Percentiles rank a stretch among this genome's conserved stretches.
These are phyloP conservation scores for Delia radicum DNA, from an alignment of 1,140 invertebrate species.

Conservation along the genomic window DNA sequence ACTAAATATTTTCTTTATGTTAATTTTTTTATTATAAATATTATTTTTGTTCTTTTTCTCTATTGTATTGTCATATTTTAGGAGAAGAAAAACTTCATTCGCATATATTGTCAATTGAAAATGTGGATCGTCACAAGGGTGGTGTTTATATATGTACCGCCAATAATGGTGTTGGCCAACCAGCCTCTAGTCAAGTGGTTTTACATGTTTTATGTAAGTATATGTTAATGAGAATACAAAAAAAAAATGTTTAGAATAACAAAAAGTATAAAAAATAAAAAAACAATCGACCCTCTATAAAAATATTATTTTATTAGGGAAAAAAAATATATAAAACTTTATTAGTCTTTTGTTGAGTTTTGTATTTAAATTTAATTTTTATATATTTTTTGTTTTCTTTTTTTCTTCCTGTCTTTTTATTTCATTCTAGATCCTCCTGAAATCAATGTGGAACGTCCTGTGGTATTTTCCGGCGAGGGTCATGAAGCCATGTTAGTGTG, in stretches of 20 bases:
- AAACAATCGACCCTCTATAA: slow-evolving; percentile 1
- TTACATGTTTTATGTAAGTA: slow-evolving; percentile 66
- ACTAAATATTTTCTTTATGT: slow-evolving; percentile 13
- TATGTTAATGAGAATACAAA: not conserved
- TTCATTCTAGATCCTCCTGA: slow-evolving; percentile 62
- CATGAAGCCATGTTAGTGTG: slow-evolving; percentile 68
- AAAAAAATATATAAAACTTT: not conserved
- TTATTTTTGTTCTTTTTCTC: slow-evolving; percentile 20
- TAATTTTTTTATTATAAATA: slow-evolving; percentile 6
- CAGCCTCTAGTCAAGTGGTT: slow-evolving; percentile 61
- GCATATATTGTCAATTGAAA: slow-evolving; percentile 57
- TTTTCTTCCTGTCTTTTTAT: slow-evolving; percentile 2
- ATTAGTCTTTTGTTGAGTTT: not conserved
- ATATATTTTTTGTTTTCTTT: not conserved
- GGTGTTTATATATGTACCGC: slow-evolving; percentile 66
- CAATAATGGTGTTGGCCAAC: slow-evolving; percentile 64
- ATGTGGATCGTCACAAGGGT: slow-evolving; percentile 62
- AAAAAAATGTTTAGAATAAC: not conserved
- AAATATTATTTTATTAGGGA: not conserved
- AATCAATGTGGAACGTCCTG: slow-evolving; percentile 65
- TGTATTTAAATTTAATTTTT: not conserved
- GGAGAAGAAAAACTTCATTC: slow-evolving; percentile 59
- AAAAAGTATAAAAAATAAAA: not conserved
- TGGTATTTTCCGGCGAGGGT: slow-evolving; percentile 67
- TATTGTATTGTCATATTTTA: slow-evolving; percentile 29